Base-by-base conservation (phyloP, 2,888 invertebrate genomes). In the Taphrorychus bicolor region DNA sequence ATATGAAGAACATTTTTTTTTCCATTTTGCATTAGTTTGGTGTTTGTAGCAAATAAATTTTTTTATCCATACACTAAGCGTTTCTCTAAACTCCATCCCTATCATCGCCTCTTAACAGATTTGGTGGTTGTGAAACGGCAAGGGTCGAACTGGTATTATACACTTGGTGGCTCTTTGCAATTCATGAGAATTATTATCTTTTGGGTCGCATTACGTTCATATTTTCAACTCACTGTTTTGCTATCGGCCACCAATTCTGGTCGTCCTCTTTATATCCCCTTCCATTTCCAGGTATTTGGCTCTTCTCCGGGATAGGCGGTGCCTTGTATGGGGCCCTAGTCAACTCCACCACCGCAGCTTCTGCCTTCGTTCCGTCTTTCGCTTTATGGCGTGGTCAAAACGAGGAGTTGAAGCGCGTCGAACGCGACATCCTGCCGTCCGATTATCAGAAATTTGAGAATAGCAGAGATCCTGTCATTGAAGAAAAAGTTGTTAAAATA, bases 251-350 rank as follows among this genome's bases (percentile, higher is more conserved):
- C 59, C 59, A 49, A 16, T 51, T 59, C 59, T 59, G 59, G 14
- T 16, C 58, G 16, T n/a, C 18, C 51, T 11, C 21, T 19, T 18
- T 54, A 32, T 32, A 32, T 32, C 32, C 32, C 7, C n/a, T n/a
- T n/a, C 32, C 40, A 19, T 19, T 57, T 82, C 68, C 79, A 82
- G 82, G 81, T 72, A 78, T 79, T 76, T 82, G 79, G 78, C 73
- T 80, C 57, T 71, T 80, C 48, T 77, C 77, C 18, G 74, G 75
- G 59, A 56, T 79, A 22, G 76, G 77, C 9, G 70, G 83, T 57
- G 71, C 58, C 5, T 7, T 73, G n/a, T 69, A 70, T 18, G 70
- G 68, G 18, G 58, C 68, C 14, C 58, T 70, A 41, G 49, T 57
- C 32, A 71, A 74, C 56, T 52, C 63, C n/a, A 66, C 72, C 5